A percentile compares a stretch with the other conserved stretches of the same genome.
Conservation (phyloP, 1,140 invertebrate genomes). For the Himalopsyche phryganea region DNA sequence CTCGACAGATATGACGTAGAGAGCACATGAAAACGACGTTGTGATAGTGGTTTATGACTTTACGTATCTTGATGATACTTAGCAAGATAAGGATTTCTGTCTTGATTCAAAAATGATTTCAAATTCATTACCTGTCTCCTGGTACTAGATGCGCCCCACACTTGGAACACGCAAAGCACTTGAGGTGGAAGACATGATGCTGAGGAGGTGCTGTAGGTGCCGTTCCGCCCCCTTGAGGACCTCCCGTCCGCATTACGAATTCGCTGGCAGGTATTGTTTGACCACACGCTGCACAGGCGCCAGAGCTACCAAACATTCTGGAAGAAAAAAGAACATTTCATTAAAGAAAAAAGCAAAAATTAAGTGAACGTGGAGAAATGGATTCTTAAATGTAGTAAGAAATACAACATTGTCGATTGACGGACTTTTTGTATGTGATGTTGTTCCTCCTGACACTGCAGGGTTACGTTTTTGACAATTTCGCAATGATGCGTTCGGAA, state of each 20-base stretch:
- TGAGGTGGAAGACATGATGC: slow-evolving; percentile 82
- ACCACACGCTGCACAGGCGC: slow-evolving; percentile 83
- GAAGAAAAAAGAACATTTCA: slow-evolving; percentile 35
- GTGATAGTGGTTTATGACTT: neutral
- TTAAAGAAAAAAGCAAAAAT: too few relatives aligned
- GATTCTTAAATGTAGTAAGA: too few relatives aligned
- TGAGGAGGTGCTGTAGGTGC: slow-evolving; percentile 42
- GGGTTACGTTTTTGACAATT: too few relatives aligned
- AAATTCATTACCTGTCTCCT: slow-evolving; percentile 86
- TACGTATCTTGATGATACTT: neutral
- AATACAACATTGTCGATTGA: too few relatives aligned
- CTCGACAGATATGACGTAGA: too few relatives aligned
- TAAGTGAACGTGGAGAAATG: too few relatives aligned
- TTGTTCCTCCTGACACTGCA: too few relatives aligned
- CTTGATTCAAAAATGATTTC: too few relatives aligned
- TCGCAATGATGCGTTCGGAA: too few relatives aligned
- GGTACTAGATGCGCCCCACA: slow-evolving; percentile 80
- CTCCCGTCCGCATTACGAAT: slow-evolving; percentile 80
- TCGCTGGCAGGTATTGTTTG: slow-evolving; percentile 88
- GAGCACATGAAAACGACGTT: too few relatives aligned
- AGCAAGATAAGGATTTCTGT: too few relatives aligned
- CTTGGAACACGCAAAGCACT: slow-evolving; percentile 91
- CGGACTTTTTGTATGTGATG: too few relatives aligned
- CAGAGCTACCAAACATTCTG: slow-evolving; percentile 86
- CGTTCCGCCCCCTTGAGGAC: slow-evolving; percentile 37